Conservation (phyloP, 2,797 vertebrate species). For the Darevskia mixta region DNA sequence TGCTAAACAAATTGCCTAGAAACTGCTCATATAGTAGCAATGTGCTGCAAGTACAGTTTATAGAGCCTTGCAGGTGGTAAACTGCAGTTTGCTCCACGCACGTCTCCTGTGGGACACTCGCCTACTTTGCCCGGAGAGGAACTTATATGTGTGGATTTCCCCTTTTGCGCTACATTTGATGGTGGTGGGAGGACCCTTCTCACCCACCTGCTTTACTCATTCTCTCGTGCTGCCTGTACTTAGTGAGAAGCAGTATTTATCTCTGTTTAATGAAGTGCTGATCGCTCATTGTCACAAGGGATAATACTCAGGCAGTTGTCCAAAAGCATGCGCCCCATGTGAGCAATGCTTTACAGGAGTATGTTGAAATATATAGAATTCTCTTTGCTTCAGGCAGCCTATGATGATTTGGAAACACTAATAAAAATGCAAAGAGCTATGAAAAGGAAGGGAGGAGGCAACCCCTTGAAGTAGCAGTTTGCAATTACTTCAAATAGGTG, state of each 20-base stretch:
- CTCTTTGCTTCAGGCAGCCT: background rate
- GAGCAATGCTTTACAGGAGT: background rate
- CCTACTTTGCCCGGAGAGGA: background rate
- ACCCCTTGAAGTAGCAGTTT: background rate
- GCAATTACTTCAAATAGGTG: background rate
- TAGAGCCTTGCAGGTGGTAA: background rate
- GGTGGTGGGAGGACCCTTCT: background rate
- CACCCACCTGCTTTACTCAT: constrained; percentile 4
- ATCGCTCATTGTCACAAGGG: background rate
- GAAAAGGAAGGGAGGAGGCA: background rate
- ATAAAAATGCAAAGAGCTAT: background rate
- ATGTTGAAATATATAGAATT: background rate
- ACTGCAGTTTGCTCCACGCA: background rate
- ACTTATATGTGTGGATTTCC: background rate
- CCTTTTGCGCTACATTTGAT: background rate
- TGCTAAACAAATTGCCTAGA: constrained; percentile 16
- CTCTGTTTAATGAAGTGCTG: background rate
- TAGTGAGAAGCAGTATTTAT: constrained; percentile 4
- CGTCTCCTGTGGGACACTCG: background rate
- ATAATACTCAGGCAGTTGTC: background rate
- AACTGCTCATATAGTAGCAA: background rate
- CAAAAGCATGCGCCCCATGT: background rate
- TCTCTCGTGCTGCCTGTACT: background rate
- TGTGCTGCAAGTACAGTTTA: background rate
- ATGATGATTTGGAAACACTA: background rate